These are phyloP conservation scores for Otocyon megalotis DNA, from an alignment of 2,113 vertebrate genomes.

Conservation along the genomic window DNA sequence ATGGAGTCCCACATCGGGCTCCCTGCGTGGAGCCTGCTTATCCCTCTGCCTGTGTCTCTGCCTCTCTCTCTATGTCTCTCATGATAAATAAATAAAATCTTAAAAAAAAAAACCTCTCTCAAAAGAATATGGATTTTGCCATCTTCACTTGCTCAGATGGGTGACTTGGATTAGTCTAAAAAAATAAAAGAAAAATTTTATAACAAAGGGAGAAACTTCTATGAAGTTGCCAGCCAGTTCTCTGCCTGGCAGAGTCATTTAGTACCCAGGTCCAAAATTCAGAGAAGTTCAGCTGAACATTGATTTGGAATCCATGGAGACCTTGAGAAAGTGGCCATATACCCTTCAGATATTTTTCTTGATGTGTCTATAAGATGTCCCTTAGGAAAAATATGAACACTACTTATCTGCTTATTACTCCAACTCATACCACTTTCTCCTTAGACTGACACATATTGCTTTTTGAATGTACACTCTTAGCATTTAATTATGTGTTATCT, in stretches of 20 bases:
- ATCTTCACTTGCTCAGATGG: conserved; percentile 13
- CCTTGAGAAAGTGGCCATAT: neutral
- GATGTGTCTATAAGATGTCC: neutral
- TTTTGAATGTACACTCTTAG: neutral
- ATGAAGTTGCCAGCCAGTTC: neutral
- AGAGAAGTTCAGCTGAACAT: neutral
- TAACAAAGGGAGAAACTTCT: neutral
- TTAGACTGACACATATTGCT: neutral
- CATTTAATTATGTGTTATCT: neutral
- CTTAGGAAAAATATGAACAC: neutral
- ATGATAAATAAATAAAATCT: too few species aligned
- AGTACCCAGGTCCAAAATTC: neutral
- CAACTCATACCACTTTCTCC: neutral
- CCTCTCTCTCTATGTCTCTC: too few species aligned
- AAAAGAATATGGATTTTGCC: neutral
- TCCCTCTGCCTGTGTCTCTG: too few species aligned
- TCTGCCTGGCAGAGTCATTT: neutral
- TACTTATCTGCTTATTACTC: neutral
- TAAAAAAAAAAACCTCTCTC: neutral
- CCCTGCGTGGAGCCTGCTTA: too few species aligned
- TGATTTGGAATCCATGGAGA: neutral
- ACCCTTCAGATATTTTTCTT: neutral
- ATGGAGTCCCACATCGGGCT: too few species aligned
- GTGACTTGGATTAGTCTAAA: neutral
- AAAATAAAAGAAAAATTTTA: neutral